Evolutionary conservation across 1,140 invertebrate genomes (phyloP).

Genomic region (Tetranychus urticae): DNA sequence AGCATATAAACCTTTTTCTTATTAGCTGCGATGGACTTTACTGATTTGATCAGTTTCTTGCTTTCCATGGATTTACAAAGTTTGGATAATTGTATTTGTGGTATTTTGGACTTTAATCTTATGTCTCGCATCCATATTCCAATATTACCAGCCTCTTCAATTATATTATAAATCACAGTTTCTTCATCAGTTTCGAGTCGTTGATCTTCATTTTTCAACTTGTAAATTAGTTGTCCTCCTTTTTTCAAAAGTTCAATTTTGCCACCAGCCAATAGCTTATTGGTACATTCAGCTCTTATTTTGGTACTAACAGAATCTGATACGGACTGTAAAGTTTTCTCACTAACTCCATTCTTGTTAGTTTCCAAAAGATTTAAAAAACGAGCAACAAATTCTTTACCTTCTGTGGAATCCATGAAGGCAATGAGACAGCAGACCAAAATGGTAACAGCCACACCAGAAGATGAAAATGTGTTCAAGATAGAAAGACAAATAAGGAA

Average conservation of each 20-base stretch:
- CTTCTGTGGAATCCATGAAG: no score
- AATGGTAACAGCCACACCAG: no score
- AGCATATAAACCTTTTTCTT: constrained; percentile 96
- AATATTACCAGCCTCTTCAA: constrained; percentile 75
- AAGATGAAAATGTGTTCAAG: no score
- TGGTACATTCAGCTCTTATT: no score
- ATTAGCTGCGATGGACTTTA: constrained; percentile 51
- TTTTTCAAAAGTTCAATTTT: constrained; percentile 3
- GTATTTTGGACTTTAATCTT: constrained; percentile 59
- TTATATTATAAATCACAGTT: constrained; percentile 69
- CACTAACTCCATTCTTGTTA: no score
- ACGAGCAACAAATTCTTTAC: no score
- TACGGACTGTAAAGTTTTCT: no score
- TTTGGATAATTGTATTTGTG: constrained; percentile 68
- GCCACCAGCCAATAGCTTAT: not conserved
- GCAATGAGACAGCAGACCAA: no score
- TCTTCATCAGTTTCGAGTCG: constrained; percentile 54
- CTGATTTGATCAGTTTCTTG: constrained; percentile 84
- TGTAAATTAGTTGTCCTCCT: constrained; percentile 3
- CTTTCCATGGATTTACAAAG: constrained; percentile 76
- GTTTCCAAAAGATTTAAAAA: no score
- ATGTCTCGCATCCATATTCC: constrained; percentile 88
- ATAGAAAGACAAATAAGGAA: no score
- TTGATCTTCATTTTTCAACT: not conserved
- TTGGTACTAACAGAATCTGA: no score